Evolutionary conservation across 2,888 invertebrate genomes (phyloP).

Genomic region (Atrina japonica): DNA sequence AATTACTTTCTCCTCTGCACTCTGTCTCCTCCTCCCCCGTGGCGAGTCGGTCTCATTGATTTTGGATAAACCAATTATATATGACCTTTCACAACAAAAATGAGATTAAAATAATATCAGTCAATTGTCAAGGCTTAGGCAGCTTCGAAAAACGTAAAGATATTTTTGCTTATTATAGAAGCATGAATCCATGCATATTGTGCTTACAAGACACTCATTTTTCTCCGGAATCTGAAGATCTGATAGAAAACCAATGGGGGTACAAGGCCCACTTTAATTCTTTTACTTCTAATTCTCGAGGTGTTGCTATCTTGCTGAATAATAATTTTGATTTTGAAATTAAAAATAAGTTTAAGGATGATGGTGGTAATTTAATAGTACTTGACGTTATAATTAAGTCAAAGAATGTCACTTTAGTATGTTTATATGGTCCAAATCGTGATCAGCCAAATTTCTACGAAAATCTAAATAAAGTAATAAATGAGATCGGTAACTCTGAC

Average conservation of each 20-base stretch:
- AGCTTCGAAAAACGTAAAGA: too few relatives aligned
- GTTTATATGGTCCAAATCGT: constrained; percentile 32
- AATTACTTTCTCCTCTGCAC: too few relatives aligned
- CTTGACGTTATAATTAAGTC: constrained; percentile 16
- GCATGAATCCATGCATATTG: not conserved
- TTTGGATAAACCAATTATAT: too few relatives aligned
- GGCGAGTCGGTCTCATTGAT: too few relatives aligned
- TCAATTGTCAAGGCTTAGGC: too few relatives aligned
- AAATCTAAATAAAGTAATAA: not conserved
- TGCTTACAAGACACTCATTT: constrained; percentile 30
- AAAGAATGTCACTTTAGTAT: constrained; percentile 16
- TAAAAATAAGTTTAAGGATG: not conserved
- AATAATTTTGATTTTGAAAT: constrained; percentile 24
- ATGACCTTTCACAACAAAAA: too few relatives aligned
- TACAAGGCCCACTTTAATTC: constrained; percentile 24
- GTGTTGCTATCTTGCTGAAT: constrained; percentile 26
- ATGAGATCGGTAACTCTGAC: too few relatives aligned
- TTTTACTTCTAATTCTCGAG: constrained; percentile 27
- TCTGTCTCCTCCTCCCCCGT: too few relatives aligned
- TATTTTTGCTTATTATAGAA: too few relatives aligned
- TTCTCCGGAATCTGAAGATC: constrained; percentile 14
- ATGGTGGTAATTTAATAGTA: constrained; percentile 13
- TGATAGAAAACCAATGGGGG: constrained; percentile 23
- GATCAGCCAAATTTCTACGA: constrained; percentile 29
- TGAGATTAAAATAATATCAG: too few relatives aligned